Base-by-base conservation (phyloP, 2,797 vertebrate species). In the Limosa lapponica region DNA sequence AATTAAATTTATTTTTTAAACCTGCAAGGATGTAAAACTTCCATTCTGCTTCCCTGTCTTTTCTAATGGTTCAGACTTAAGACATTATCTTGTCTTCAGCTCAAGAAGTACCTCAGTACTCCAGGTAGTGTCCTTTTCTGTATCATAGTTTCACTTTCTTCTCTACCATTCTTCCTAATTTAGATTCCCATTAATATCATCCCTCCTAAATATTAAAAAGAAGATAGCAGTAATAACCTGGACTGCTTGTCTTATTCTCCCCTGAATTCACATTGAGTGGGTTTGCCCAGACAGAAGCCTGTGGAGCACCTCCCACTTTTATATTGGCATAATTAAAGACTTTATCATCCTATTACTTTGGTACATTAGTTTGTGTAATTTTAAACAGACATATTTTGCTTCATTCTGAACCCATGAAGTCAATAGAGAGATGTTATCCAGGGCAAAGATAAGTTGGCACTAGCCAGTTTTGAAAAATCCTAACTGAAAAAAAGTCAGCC, bases 11-110 rank as follows among this genome's bases (percentile, higher is more conserved):
- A 41, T 37, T 14, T 74, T n/a, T 0, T 84, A 77, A 75, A 25
- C 3, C 8, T 51, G 34, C 13, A 92, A 79, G 34, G 13, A 17
- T 25, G 11, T 48, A 7, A 18, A 66, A 23, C 3, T 43, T 46
- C 7, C 0, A 0, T 51, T 70, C 32, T 36, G 14, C 32, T 73
- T 77, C 11, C 12, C 13, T 41, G 12, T 36, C 43, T 74, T 73
- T 43, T 34, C n/a, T 22, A 71, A 43, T 6, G 2, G 16, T 9
- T 30, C 28, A 86, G 41, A 23, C 39, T 86, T 57, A 30, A 41
- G n/a, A 69, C 2, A 4, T 34, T 7, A 23, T 27, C 10, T 34
- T 5, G 0, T 14, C 13, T 24, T 41, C 48, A 64, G 17, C 34
- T 64, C 24, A 73, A 80, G 27, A 11, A 64, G n/a, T 13, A 67